Evolutionary conservation across 2,888 invertebrate genomes (phyloP), one percentile per base, ranked within the genome.

Genomic region (Eupithecia inturbata): DNA sequence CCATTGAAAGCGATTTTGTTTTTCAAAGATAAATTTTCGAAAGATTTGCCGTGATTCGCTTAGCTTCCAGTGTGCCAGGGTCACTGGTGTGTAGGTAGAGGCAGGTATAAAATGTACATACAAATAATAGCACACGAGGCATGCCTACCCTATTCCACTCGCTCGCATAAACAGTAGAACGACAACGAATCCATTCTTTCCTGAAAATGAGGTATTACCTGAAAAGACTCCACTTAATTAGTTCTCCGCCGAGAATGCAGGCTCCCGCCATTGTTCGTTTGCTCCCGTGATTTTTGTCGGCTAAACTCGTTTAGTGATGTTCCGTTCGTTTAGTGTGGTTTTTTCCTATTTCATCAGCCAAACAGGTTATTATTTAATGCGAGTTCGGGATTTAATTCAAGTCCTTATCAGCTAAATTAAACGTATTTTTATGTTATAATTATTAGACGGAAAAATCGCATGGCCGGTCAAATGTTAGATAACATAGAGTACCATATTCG

Each of bases 161-260:
- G 22, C 10, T 10, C 22, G 57, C 26, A 57, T 57, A 12, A 57
- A 26, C 57, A 57, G 53, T 53, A 53, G 57, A 57, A 26, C 22
- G 57, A 57, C 57, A 67, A 49, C 31, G 33, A 67, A 69, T 76
- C n/a, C 68, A 71, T 76, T 71, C 31, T 71, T 28, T 22, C 64
- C 67, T 72, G 63, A 70, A 73, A 71, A 70, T 75, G 79, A 82
- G 82, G 83, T 80, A 84, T 83, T 83, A 83, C 82, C 82, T 86
- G 87, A 85, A 85, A 85, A 83, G 88, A 85, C 85, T 86, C 83
- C 83, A 84, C 86, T 87, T 90, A 90, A 90, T 90, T 90, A 89
- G 88, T 72, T 84, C 86, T 84, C 82, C 75, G 78, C 68, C 81
- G 83, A 83, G 85, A 85, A 85, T 84, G 84, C 87, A 82, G 84